Evolutionary conservation across 1,140 invertebrate genomes (phyloP).

Genomic region (Diploscapter pachys): DNA sequence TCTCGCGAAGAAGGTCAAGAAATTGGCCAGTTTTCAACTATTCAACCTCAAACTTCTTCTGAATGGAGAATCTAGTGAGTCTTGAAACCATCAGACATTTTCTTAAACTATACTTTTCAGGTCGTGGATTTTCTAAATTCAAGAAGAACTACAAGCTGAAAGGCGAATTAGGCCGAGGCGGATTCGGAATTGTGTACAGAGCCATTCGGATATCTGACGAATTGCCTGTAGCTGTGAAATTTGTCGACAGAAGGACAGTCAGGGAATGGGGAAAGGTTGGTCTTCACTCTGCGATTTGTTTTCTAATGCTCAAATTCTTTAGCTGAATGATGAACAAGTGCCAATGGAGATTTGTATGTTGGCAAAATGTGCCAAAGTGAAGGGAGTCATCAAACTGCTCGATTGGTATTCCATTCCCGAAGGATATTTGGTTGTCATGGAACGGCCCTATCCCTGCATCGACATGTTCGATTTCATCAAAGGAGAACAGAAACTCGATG

Average conservation of each 20-base stretch:
- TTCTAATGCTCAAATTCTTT: slow-evolving; percentile 1
- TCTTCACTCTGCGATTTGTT: not conserved
- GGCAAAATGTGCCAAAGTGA: slow-evolving; percentile 64
- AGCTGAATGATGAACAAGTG: slow-evolving; percentile 57
- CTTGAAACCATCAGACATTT: slow-evolving; percentile 6
- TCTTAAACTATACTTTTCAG: slow-evolving; percentile 24
- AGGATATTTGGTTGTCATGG: slow-evolving; percentile 67
- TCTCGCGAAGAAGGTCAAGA: slow-evolving; percentile 48
- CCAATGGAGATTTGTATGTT: slow-evolving; percentile 70
- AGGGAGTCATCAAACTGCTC: slow-evolving; percentile 67
- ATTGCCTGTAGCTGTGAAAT: slow-evolving; percentile 68
- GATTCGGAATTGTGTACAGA: slow-evolving; percentile 70
- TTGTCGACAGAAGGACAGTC: slow-evolving; percentile 66
- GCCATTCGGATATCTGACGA: slow-evolving; percentile 60
- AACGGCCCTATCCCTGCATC: slow-evolving; percentile 67
- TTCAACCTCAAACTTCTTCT: slow-evolving; percentile 41
- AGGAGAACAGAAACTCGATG: slow-evolving; percentile 28
- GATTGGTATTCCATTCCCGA: slow-evolving; percentile 67
- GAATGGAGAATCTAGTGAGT: slow-evolving; percentile 41
- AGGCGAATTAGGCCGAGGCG: slow-evolving; percentile 66
- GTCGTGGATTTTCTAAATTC: slow-evolving; percentile 51
- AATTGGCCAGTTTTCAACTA: slow-evolving; percentile 41
- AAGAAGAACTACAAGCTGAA: slow-evolving; percentile 62
- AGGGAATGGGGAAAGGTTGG: slow-evolving; percentile 63
- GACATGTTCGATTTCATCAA: slow-evolving; percentile 71